These are phyloP conservation scores for Percopsis omiscomaycus DNA, from an alignment of 2,797 vertebrate genomes.

Conservation along the genomic window DNA sequence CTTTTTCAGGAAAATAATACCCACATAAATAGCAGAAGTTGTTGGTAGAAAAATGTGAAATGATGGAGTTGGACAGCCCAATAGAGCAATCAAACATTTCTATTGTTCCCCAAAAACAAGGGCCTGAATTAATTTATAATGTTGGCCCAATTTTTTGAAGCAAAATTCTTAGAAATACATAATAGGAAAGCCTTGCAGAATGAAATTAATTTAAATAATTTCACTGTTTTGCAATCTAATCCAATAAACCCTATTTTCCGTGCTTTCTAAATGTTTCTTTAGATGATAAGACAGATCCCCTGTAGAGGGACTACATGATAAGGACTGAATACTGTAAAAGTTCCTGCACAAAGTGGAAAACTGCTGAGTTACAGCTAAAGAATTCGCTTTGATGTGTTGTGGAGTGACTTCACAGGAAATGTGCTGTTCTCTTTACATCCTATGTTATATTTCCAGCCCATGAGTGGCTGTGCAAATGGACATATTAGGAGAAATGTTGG, in stretches of 20 bases:
- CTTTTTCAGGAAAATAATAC: conserved; percentile 58
- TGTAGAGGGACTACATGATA: conserved; percentile 1
- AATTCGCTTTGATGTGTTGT: not conserved
- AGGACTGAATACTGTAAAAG: not conserved
- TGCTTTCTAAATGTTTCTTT: conserved; percentile 11
- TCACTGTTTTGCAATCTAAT: not conserved
- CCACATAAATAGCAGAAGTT: conserved; percentile 42
- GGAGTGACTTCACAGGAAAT: not conserved
- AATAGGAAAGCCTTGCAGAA: conserved; percentile 20
- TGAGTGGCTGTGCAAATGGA: not conserved
- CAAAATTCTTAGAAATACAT: conserved; percentile 33
- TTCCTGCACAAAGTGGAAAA: not conserved
- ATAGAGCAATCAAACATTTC: conserved; percentile 44
- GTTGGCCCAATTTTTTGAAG: conserved; percentile 39
- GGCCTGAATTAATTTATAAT: conserved; percentile 44
- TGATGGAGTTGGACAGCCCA: conserved; percentile 39
- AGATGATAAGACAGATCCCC: not conserved
- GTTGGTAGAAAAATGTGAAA: conserved; percentile 40
- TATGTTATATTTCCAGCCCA: not conserved
- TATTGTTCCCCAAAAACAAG: conserved; percentile 31
- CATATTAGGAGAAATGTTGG: not conserved
- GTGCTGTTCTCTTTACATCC: not conserved
- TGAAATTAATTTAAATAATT: conserved; percentile 9
- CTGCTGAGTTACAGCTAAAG: not conserved
- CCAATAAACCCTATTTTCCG: not conserved